phyloP scores from a whole-genome alignment of 1,140 invertebrate genomes.

The Mercenaria mercenaria region DNA sequence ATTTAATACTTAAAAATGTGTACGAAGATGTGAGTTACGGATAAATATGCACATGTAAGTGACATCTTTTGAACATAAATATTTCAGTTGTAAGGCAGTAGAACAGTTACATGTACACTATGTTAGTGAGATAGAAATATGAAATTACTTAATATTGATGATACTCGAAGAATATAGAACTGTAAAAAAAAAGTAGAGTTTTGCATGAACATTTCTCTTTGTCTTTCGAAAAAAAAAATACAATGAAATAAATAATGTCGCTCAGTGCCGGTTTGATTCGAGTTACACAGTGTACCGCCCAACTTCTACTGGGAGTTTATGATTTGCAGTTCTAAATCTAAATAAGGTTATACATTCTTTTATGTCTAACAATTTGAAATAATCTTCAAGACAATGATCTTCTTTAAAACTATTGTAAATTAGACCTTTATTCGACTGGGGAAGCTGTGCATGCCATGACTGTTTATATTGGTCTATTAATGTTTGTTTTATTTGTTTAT shows the following conservation, averaged over 20 bases:
- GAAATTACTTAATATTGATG: no score
- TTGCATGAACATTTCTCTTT: not conserved
- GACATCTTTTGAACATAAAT: no score
- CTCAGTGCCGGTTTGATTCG: not conserved
- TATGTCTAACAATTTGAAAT: not conserved
- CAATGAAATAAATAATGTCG: not conserved
- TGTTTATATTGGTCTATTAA: constrained; percentile 32
- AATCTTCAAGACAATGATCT: not conserved
- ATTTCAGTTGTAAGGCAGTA: no score
- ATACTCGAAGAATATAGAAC: no score
- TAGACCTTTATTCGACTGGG: not conserved
- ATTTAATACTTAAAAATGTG: no score
- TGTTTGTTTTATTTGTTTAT: constrained; percentile 23
- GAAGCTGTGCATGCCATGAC: constrained; percentile 10
- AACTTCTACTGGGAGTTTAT: not conserved
- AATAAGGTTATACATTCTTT: not conserved
- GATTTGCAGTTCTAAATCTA: constrained; percentile 14
- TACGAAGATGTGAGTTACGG: no score
- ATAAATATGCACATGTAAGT: no score
- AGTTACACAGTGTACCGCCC: not conserved
- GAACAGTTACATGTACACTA: no score
- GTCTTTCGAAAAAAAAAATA: not conserved
- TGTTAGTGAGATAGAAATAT: no score
- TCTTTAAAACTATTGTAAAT: constrained; percentile 25
- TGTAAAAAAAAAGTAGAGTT: not conserved